Base-by-base conservation (phyloP, 2,888 invertebrate genomes). In the Smittia sp. region DNA sequence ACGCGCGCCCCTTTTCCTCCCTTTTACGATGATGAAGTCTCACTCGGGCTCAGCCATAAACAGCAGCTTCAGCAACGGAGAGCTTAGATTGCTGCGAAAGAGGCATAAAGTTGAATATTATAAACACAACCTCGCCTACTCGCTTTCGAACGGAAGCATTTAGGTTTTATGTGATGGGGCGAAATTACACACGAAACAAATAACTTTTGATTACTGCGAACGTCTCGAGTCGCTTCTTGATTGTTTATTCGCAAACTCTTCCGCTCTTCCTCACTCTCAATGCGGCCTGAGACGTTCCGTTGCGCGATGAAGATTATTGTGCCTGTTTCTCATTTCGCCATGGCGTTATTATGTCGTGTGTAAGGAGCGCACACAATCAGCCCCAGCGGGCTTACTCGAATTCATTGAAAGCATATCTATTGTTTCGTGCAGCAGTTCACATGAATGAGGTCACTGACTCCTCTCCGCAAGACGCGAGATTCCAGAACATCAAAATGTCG, bases 151-250 rank as follows among this genome's bases (percentile, higher is more conserved):
- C 32, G 32, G 32, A 32, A 32, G 32, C 11, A 46, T 46, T 46
- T 46, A 46, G 46, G 46, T 46, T 46, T 46, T 46, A 46, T 46
- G 15, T 11, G 46, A 46, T 46, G 46, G 15, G 46, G n/a, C 11
- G 46, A 46, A 46, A 46, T 46, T 15, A 46, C 46, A 46, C 46
- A 46, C 15, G 15, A 46, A 46, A 15, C 46, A 46, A 46, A 46
- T 46, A 46, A 46, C 46, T 46, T 46, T 46, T 46, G 46, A 46
- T 46, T 46, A 46, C 46, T 46, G 46, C 46, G 46, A 46, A n/a
- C 46, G 46, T 46, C 15, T 46, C n/a, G n/a, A 46, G 46, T 46
- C n/a, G 46, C 46, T 46, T 46, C 46, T 46, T 46, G 46, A 46
- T 46, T 46, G 46, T 15, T 46, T 46, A 46, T 46, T 46, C n/a